Evolutionary conservation across 2,888 invertebrate species (phyloP), one percentile per base, ranked within the genome.

Genomic region (Periphyllus acericola): DNA sequence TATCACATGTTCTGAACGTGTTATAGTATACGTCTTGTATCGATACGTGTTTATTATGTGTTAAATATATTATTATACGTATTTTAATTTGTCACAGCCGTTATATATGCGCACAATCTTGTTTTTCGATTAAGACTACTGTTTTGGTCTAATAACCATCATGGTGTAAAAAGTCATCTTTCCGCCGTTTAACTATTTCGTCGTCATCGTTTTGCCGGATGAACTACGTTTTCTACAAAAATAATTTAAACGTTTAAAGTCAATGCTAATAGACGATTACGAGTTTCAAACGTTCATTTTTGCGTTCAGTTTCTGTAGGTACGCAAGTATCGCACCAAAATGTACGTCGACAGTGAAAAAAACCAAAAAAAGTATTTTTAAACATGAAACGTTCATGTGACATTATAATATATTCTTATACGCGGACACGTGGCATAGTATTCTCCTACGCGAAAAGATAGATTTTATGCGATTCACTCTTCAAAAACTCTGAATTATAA

Each of bases 101-200:
- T 55, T 21, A 17, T 3, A 19, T 21, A 21, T 46, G 46, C 46
- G n/a, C 9, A 0, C 68, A 9, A 68, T n/a, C n/a, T 1, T 9
- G 68, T 11, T 68, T 68, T 68, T 68, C 68, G 11, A 68, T 68
- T n/a, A 68, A 29, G 29, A 14, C 25, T 29, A 17, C 3, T 29
- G 71, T 71, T 29, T 71, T 71, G 71, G 71, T 71, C 71, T 71
- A 29, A 71, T 71, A 71, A 71, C 32, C 32, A 17, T 29, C 71
- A 29, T 71, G 32, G 32, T 3, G 29, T 32, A 32, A 71, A n/a
- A 32, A 71, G 29, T 71, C 71, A 71, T 32, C 71, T 71, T 71
- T 71, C 71, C 32, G 71, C 71, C 71, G 71, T 71, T n/a, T 68
- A n/a, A 68, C 68, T 3, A 60, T 14, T 11, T 8, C 25, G 25